Percentiles rank a stretch among this genome's conserved stretches.
These are phyloP conservation scores for Casuarius casuarius DNA, from an alignment of 2,113 vertebrate species.

Conservation along the genomic window DNA sequence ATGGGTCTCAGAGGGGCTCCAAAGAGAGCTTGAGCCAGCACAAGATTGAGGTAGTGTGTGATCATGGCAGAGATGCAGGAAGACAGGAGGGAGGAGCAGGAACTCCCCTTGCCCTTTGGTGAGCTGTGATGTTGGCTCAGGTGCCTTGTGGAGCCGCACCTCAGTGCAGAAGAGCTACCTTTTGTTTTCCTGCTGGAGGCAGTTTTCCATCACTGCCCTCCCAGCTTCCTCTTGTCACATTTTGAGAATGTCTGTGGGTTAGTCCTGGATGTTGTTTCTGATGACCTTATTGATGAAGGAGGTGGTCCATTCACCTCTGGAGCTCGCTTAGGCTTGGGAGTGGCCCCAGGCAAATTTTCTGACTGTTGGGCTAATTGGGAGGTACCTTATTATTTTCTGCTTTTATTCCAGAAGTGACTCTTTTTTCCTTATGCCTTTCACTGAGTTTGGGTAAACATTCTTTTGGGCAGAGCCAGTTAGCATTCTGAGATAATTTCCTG, in stretches of 20 bases:
- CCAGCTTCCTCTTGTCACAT: background rate
- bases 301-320: background rate
- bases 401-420: background rate
- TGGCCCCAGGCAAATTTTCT: background rate
- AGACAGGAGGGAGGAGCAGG: background rate
- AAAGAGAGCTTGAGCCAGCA: background rate
- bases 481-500: background rate
- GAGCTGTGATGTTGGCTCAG: background rate
- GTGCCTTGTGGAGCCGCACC: background rate
- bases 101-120: background rate
- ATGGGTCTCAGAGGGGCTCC: background rate
- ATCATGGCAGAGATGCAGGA: background rate
- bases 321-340: background rate
- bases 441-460: background rate
- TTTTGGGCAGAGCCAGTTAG: background rate
- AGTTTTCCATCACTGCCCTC: background rate
- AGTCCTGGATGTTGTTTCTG: background rate
- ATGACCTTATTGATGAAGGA: background rate
- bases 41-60: background rate
- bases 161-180: background rate
- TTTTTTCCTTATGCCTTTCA: background rate
- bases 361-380: background rate
- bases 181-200: background rate
- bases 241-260: background rate
- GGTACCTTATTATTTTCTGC: background rate